Conservation (phyloP, 2,797 vertebrate species). For the Ctenosaura bakeri region DNA sequence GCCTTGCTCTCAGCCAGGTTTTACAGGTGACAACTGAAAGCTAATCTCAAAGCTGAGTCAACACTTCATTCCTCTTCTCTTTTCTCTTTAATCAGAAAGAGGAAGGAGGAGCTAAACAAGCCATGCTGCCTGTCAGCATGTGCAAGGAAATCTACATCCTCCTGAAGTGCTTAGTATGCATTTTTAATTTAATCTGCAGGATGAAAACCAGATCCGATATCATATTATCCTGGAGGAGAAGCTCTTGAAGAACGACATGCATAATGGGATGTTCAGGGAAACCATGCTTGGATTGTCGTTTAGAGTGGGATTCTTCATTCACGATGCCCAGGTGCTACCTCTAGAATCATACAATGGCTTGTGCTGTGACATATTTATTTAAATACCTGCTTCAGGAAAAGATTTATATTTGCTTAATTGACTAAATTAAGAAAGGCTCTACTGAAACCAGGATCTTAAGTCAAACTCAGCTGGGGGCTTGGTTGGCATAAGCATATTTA, state of each 20-base stretch:
- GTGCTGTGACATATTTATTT: slow-evolving; percentile 19
- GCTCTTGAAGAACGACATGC: slow-evolving; percentile 85
- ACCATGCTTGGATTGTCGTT: slow-evolving; percentile 91
- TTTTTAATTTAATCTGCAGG: slow-evolving; percentile 76
- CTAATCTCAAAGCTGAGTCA: too few relatives aligned
- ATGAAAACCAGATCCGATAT: slow-evolving; percentile 85
- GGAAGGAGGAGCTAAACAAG: not conserved
- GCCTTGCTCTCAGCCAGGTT: too few relatives aligned
- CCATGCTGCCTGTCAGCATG: not conserved
- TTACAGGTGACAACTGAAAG: too few relatives aligned
- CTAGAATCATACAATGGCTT: not conserved
- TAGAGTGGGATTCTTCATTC: slow-evolving; percentile 86
- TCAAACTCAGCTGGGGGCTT: not conserved
- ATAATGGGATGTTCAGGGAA: slow-evolving; percentile 86
- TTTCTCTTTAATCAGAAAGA: not conserved
- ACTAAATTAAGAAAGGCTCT: not conserved
- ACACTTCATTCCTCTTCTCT: too few relatives aligned
- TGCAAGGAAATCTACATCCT: not conserved
- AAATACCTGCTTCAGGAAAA: not conserved
- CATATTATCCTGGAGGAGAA: slow-evolving; percentile 87
- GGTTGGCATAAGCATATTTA: slow-evolving; percentile 20
- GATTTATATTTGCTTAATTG: not conserved
- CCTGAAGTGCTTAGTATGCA: not conserved
- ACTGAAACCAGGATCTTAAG: not conserved
- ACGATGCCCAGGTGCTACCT: slow-evolving; percentile 81